phyloP scores from a whole-genome alignment of 2,797 vertebrate genomes.

The Carapus acus region DNA sequence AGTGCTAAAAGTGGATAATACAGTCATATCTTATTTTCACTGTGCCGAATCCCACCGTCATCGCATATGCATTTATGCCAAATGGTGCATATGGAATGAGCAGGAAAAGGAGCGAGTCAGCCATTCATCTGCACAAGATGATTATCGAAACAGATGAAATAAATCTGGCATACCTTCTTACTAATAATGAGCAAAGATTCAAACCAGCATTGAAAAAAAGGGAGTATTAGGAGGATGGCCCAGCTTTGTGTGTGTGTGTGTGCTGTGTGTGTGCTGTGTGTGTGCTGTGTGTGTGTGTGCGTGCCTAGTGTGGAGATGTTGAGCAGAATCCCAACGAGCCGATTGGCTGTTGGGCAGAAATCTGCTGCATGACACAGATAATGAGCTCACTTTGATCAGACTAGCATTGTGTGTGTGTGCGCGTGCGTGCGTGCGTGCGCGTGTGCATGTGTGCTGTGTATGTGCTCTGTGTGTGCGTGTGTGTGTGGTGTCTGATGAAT shows the following conservation, averaged over 20 bases:
- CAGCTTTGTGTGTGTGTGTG: no score
- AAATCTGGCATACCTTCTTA: slow-evolving; percentile 51
- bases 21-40: slow-evolving; percentile 49
- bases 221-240: no score
- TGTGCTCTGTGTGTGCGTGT: slow-evolving; percentile 17
- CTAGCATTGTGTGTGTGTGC: slow-evolving; percentile 56
- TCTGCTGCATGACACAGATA: slow-evolving; percentile 55
- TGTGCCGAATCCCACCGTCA: slow-evolving; percentile 35
- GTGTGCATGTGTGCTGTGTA: no score
- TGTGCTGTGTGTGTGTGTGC: no score
- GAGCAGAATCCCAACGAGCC: no score
- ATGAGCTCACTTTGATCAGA: slow-evolving; percentile 70
- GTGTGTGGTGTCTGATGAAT: slow-evolving; percentile 53
- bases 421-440: slow-evolving; percentile 15
- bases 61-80: slow-evolving; percentile 42
- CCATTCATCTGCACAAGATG: slow-evolving; percentile 45
- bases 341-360: slow-evolving; percentile 58
- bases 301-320: slow-evolving; percentile 33
- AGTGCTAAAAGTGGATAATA: slow-evolving; percentile 40
- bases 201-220: no score
- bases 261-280: no score
- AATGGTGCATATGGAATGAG: slow-evolving; percentile 40
- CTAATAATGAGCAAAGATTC: no score
- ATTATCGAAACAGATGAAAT: slow-evolving; percentile 52
- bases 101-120: slow-evolving; percentile 38